Evolutionary conservation across 2,113 vertebrate genomes (phyloP).

Genomic region (Vulpes ferrilata): DNA sequence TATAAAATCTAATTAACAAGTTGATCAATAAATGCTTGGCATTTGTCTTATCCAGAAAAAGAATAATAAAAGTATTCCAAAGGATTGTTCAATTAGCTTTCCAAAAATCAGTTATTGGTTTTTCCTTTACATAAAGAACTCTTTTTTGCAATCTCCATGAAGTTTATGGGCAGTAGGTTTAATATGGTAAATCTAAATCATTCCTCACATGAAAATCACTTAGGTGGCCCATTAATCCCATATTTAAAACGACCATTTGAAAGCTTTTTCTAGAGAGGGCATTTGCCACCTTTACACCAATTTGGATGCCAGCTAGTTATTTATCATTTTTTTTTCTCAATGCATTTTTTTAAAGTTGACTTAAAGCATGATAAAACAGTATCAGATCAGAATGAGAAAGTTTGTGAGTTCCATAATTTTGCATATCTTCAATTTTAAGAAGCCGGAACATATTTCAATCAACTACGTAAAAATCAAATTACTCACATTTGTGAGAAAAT

Average conservation of each 20-base stretch:
- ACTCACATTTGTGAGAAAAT: conserved; percentile 36
- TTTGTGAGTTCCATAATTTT: conserved; percentile 66
- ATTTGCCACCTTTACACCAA: conserved; percentile 66
- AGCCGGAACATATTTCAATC: neutral
- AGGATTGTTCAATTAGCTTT: conserved; percentile 72
- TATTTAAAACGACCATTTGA: conserved; percentile 44
- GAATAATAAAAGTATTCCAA: neutral
- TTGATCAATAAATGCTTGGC: conserved; percentile 40
- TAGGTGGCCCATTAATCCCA: neutral
- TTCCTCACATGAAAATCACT: conserved; percentile 54
- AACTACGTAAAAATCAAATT: conserved; percentile 49
- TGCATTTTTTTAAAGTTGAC: conserved; percentile 69
- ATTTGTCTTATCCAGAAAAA: conserved; percentile 52
- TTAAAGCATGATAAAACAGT: conserved; percentile 70
- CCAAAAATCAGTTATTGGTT: conserved; percentile 13
- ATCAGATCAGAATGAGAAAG: conserved; percentile 72
- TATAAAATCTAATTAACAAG: conserved; percentile 54
- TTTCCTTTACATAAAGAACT: conserved; percentile 13
- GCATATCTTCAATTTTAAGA: conserved; percentile 60
- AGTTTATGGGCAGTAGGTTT: conserved; percentile 52
- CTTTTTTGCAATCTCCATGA: neutral
- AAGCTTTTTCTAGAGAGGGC: conserved; percentile 58
- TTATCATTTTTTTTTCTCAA: conserved; percentile 41
- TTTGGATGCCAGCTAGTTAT: conserved; percentile 21
- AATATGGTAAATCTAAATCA: conserved; percentile 30